Evolutionary conservation across 2,113 vertebrate species (phyloP).

Genomic region (Penelope pileata): DNA sequence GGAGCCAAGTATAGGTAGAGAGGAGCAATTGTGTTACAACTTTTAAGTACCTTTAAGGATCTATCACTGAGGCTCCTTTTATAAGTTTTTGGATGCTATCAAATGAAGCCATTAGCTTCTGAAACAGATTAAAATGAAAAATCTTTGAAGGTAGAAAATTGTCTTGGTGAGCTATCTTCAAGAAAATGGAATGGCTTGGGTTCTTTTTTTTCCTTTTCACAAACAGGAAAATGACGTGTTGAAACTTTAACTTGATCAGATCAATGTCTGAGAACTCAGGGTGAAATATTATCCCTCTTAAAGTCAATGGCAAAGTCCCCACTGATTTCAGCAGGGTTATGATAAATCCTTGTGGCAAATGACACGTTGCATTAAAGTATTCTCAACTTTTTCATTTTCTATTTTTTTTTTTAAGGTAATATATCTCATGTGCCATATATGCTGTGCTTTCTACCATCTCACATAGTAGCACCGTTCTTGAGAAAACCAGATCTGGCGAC

Average conservation of each 20-base stretch:
- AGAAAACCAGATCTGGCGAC: neutral
- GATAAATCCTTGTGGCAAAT: constrained; percentile 12
- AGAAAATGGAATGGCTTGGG: neutral
- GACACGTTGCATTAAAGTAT: neutral
- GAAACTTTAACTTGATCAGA: constrained; percentile 17
- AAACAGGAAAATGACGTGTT: neutral
- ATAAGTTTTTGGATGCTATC: neutral
- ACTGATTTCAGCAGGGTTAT: neutral
- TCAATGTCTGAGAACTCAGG: neutral
- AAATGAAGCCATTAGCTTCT: constrained; percentile 3
- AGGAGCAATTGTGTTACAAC: neutral
- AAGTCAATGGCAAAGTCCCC: neutral
- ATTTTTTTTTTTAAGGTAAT: neutral
- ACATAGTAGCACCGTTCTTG: neutral
- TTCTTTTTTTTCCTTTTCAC: neutral
- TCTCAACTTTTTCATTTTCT: neutral
- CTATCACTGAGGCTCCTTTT: neutral
- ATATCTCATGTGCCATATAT: neutral
- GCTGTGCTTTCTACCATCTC: neutral
- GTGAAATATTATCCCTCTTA: constrained; percentile 7
- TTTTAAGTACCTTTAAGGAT: neutral
- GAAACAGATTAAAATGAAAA: constrained; percentile 7
- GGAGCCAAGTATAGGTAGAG: neutral
- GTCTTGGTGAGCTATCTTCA: neutral
- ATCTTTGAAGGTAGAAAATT: constrained; percentile 9